phyloP scores from a whole-genome alignment of 2,797 vertebrate species.

The Gallirallus australis region DNA sequence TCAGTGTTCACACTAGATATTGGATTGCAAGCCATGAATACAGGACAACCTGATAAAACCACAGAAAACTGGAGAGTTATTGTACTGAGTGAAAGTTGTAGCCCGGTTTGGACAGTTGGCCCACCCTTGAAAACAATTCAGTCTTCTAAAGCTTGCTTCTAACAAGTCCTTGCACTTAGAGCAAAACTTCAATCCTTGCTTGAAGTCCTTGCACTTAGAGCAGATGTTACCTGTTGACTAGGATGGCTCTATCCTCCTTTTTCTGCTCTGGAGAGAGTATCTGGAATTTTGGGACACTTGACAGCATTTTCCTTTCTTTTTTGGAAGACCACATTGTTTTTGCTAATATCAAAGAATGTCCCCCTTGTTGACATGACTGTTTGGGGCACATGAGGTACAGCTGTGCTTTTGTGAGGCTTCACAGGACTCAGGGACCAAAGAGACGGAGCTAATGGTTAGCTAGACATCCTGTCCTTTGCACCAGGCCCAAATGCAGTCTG shows the following conservation, averaged over 20 bases:
- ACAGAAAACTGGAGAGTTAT: not conserved
- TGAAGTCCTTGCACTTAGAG: not conserved
- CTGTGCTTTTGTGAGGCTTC: not conserved
- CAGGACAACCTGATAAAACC: not conserved
- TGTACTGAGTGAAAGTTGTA: not conserved
- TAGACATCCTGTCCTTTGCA: not conserved
- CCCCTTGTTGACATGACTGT: not conserved
- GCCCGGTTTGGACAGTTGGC: not conserved
- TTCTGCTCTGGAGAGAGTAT: not conserved
- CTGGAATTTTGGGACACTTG: not conserved
- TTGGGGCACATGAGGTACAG: not conserved
- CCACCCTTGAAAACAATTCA: not conserved
- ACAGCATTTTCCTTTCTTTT: not conserved
- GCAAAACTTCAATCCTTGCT: not conserved
- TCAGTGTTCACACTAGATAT: not conserved
- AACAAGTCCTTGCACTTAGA: not conserved
- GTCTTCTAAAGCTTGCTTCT: not conserved
- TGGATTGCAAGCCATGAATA: not conserved
- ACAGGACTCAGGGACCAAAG: not conserved
- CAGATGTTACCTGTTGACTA: not conserved
- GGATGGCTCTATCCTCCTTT: not conserved
- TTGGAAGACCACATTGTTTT: not conserved
- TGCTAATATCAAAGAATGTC: not conserved
- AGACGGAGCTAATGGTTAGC: not conserved
- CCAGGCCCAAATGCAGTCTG: not conserved